Base-by-base conservation (phyloP, 2,113 vertebrate genomes). In the Callithrix jacchus region DNA sequence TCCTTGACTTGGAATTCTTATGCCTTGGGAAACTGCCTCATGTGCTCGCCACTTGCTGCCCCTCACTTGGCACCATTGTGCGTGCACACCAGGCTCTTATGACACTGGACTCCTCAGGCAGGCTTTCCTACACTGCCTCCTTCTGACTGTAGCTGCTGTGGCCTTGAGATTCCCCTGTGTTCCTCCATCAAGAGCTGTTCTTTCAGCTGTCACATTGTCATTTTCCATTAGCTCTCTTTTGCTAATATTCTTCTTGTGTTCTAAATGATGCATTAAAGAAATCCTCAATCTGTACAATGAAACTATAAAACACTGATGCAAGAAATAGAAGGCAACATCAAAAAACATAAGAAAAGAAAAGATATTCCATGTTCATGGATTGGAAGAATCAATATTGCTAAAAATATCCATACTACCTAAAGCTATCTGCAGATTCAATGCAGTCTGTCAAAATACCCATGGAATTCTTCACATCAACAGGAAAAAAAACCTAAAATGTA, bases 21-120 rank as follows among this genome's bases (percentile, higher is more conserved):
- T 61, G 81, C 56, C 56, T 16, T 23, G 16, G 21, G 20, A 35
- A 42, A 16, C 11, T 8, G 8, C 30, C 14, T 10, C 32, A 35
- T 35, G 16, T 68, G 16, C 0, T 32, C 4, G 0, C 12, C n/a
- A 32, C 17, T 13, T 6, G 4, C 42, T 5, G 9, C 3, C 4
- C 3, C 30, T 6, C 5, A 30, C n/a, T 45, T 87, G 21, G 37
- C 27, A 70, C 32, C 93, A 94, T 35, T 49, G 45, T 94, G 91
- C 58, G 76, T 54, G n/a, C 54, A 2, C 10, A 2, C 7, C 47
- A 87, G 16, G 40, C 92, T 68, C 81, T 52, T n/a, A 40, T 88
- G 35, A 32, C 64, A 18, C 94, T 12, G 7, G 40, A n/a, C 25
- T 21, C 2, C 90, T 95, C 92, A 42, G 14, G 11, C 71, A 87